Evolutionary conservation across 2,888 invertebrate genomes (phyloP), one percentile per base, ranked within the genome.

Genomic region (Acleris holmiana): DNA sequence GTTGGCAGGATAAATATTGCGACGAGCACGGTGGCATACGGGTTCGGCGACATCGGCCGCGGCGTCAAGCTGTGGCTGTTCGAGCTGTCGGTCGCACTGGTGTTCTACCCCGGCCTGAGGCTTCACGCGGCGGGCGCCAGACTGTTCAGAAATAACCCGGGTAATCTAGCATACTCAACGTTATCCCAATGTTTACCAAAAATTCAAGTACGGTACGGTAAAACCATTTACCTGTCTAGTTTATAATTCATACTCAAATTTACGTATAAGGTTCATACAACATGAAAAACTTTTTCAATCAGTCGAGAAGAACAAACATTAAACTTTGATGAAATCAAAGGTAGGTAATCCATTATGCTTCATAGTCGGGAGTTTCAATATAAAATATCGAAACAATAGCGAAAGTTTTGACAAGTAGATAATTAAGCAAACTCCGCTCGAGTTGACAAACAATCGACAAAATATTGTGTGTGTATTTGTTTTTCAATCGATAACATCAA

Each of bases 31-130:
- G 78, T 92, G n/a, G 74, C 75, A 2, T 57, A 83, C 53, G 91
- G 91, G 8, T 92, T 92, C 53, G 91, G 91, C 2, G 88, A 91
- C 63, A 82, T 91, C 50, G 68, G 69, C 23, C 85, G 91, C 10
- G 89, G 83, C 4, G 69, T 75, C 1, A 85, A 80, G 35, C 78
- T 91, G 4, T 92, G 91, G 91, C 29, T 84, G n/a, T 89, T 81
- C 66, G 82, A 88, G 60, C 71, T 89, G 8, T 62, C 71, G 2
- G 72, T 91, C 4, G 82, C 85, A 1, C 69, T 91, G 17, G 61
- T 73, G 13, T 85, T 91, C 69, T 88, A 88, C 64, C 89, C 90
- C 0, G 73, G 81, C 4, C 70, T 92, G 3, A 69, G 71, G 40
- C 58, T 84, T 18, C 91, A 86, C 66, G 80, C 75, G 40, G 72